Percentiles rank a stretch among this genome's conserved stretches.
Conservation (phyloP, 2,113 vertebrate genomes). For the Deroptyus accipitrinus region DNA sequence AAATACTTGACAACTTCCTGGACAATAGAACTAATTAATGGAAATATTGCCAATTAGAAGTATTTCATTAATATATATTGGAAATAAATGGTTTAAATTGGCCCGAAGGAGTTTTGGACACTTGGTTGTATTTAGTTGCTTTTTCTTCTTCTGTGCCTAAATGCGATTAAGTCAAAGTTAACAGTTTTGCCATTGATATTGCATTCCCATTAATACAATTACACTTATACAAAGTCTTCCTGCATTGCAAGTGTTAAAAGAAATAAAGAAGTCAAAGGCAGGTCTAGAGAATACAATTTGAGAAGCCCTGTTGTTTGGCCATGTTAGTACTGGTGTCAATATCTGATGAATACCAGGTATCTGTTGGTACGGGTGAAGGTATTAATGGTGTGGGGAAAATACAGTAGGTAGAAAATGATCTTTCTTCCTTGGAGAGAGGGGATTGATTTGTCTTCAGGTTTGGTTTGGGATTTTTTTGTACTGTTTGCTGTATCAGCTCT, state of each 20-base stretch:
- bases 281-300: neutral
- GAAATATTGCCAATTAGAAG: neutral
- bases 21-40: neutral
- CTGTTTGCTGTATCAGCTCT: neutral
- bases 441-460: neutral
- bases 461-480: neutral
- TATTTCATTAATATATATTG: neutral
- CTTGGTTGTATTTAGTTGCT: neutral
- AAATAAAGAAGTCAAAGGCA: neutral
- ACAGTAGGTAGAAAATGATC: neutral
- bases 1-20: neutral
- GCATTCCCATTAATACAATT: neutral
- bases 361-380: neutral
- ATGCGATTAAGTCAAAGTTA: neutral
- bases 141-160: neutral
- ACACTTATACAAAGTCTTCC: neutral
- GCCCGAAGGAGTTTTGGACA: neutral
- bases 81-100: constrained; percentile 1
- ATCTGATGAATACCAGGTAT: neutral
- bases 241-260: neutral
- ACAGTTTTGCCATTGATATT: neutral
- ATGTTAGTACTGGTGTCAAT: neutral
- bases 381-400: neutral
- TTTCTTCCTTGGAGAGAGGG: neutral
- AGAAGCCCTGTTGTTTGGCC: neutral